phyloP scores from a whole-genome alignment of 53 echinoderm and acorn worm species.

The Paelopatides confundens region DNA sequence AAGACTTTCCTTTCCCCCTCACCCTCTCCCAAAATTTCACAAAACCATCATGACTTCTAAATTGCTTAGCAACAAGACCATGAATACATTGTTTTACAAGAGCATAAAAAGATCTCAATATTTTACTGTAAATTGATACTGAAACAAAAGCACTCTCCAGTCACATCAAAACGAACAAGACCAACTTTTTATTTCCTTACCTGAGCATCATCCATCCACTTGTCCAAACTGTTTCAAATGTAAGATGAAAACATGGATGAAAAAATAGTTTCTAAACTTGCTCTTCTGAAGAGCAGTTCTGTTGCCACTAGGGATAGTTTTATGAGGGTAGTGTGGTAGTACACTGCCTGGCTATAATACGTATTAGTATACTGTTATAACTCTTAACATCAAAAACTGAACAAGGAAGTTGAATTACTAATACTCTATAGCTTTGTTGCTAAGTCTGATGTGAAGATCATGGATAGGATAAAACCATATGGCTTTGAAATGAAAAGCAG shows the following conservation, averaged over 20 bases:
- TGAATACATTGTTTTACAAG: no score
- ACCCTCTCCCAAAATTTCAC: no score
- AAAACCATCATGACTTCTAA: no score
- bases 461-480: neutral
- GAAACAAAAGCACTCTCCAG: conserved; percentile 4
- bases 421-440: neutral
- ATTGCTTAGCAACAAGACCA: no score
- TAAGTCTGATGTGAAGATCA: neutral
- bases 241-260: conserved; percentile 15
- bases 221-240: conserved; percentile 23
- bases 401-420: conserved; percentile 31
- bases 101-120: neutral
- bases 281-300: conserved; percentile 25
- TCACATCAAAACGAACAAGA: neutral
- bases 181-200: neutral
- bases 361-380: neutral
- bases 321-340: conserved; percentile 13
- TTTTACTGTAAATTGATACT: conserved; percentile 11
- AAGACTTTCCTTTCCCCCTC: no score
- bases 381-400: neutral
- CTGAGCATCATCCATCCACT: conserved; percentile 38
- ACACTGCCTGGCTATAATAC: neutral
- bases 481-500: neutral
- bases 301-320: neutral
- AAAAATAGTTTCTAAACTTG: conserved; percentile 9